Evolutionary conservation across 2,888 invertebrate genomes (phyloP), one percentile per base, ranked within the genome.

Genomic region (Xestoiulus laeticollis): DNA sequence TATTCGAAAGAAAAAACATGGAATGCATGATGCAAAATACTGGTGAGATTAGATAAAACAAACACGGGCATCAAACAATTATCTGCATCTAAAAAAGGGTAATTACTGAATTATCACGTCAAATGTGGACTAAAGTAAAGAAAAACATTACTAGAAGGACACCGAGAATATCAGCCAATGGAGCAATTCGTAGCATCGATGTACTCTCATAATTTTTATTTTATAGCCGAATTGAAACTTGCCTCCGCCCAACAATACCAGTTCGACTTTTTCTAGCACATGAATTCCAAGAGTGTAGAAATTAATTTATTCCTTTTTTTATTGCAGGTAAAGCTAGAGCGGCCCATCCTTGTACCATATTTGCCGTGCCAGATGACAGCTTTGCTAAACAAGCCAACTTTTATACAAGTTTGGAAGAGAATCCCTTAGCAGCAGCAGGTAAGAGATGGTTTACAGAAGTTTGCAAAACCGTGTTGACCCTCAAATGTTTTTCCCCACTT

Each of bases 341-440:
- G 48, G 32, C 59, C 78, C 78, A 78, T 86, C 68, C 87, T 38
- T 87, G 87, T 87, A 87, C 87, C 33, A 78, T 87, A 68, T 87
- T 87, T 78, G 87, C 87, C 33, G 82, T 87, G 38, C 33, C 68
- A 87, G 87, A 87, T 43, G 38, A 59, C 33, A 78, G 87, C 38
- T 87, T 87, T 87, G 38, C 86, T 59, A 86, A 87, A 78, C 82
- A 59, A n/a, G 19, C 87, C 3, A 22, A 87, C 33, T 38, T 78
- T 22, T 87, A 87, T 38, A 8, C 32, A 32, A n/a, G 53, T 33
- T 78, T 87, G 87, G 48, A 38, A 44, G 87, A 78, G 22, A 87
- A 87, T 87, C 78, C 87, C 68, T 33, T 87, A 32, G 87, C 87
- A 78, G 87, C 87, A 68, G 22, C 33, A 87, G 87, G 87, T 87